Conservation (phyloP, 1,140 invertebrate genomes). For the Drosophila parvula region DNA sequence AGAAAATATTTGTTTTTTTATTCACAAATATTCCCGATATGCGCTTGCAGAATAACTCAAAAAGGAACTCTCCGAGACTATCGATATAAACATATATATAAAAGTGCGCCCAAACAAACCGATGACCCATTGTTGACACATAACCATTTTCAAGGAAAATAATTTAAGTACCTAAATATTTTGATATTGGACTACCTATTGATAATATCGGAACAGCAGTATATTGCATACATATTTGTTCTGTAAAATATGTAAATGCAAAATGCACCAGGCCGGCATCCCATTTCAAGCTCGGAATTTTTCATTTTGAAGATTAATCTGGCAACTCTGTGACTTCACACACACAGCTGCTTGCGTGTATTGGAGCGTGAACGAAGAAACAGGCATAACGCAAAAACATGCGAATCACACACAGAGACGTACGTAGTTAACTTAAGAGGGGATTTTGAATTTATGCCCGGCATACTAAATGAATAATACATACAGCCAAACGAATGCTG, state of each 20-base stretch:
- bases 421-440: slow-evolving; percentile 29
- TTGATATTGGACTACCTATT: not conserved
- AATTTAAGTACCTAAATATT: not conserved
- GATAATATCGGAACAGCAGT: no score
- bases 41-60: no score
- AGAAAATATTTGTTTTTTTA: no score
- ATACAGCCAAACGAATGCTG: not conserved
- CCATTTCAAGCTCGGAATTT: not conserved
- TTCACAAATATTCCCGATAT: no score
- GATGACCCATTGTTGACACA: no score
- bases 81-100: no score
- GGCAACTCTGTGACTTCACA: slow-evolving; percentile 3
- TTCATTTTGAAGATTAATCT: not conserved
- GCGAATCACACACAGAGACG: slow-evolving; percentile 34
- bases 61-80: no score
- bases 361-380: slow-evolving; percentile 35
- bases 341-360: slow-evolving; percentile 21
- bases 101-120: no score
- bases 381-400: slow-evolving; percentile 32
- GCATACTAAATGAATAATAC: slow-evolving; percentile 21
- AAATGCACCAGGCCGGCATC: not conserved
- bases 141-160: no score
- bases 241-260: not conserved
- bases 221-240: no score
- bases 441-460: slow-evolving; percentile 16